Conservation (phyloP, 2,797 vertebrate species). For the Naso thynnoides region DNA sequence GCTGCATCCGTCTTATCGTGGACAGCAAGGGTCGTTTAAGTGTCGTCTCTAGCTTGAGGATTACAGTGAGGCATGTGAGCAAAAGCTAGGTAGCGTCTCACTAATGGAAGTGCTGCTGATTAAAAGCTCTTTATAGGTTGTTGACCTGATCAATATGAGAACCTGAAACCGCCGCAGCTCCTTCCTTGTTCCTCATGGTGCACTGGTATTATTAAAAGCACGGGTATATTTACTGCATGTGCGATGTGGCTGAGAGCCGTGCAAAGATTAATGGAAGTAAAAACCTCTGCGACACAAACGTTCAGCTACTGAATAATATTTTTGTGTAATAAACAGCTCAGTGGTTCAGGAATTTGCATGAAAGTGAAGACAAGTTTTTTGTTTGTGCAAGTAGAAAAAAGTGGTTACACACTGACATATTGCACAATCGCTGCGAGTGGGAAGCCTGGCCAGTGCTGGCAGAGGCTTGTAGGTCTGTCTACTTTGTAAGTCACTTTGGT, state of each 20-base stretch:
- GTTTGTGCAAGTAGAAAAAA: conserved; percentile 27
- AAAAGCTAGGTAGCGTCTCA: not conserved
- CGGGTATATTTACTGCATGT: fast-evolving
- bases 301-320: not conserved
- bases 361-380: conserved; percentile 60
- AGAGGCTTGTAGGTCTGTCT: conserved; percentile 26
- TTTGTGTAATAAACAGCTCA: not conserved
- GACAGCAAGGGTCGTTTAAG: not conserved
- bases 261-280: not conserved
- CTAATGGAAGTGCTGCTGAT: conserved; percentile 21
- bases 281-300: not conserved
- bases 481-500: not conserved
- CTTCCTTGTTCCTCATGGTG: not conserved
- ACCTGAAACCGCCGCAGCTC: conserved; percentile 26
- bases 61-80: conserved; percentile 14
- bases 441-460: conserved; percentile 40
- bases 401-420: conserved; percentile 46
- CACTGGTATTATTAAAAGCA: not conserved
- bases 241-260: not conserved
- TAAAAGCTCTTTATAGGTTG: conserved; percentile 60
- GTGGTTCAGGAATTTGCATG: conserved; percentile 14
- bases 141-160: conserved; percentile 47
- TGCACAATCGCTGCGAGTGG: conserved; percentile 57
- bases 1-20: not conserved
- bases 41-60: not conserved